phyloP scores from a whole-genome alignment of 2,113 vertebrate species.

The Cyprinodon brontotheroides region DNA sequence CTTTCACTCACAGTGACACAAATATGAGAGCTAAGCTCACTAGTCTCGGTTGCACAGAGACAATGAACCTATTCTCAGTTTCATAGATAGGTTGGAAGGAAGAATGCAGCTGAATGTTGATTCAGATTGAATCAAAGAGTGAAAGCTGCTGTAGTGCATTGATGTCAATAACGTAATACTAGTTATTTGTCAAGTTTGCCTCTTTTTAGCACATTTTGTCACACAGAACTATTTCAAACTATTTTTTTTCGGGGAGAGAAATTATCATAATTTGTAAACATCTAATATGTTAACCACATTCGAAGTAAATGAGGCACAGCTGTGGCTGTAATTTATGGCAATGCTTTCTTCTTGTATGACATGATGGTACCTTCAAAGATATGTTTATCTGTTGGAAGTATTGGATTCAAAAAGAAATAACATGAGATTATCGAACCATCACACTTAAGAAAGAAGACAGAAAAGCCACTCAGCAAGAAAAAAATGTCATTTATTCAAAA shows the following conservation, averaged over 20 bases:
- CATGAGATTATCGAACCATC: neutral
- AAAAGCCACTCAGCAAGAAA: no score
- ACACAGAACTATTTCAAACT: no score
- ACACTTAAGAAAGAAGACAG: neutral
- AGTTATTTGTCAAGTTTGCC: no score
- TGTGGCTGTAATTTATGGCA: no score
- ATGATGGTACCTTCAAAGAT: neutral
- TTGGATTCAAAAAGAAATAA: neutral
- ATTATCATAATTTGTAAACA: no score
- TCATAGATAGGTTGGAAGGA: constrained; percentile 19
- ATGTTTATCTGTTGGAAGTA: neutral
- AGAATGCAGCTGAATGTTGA: constrained; percentile 8
- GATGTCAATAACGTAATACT: no score
- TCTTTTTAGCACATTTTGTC: no score
- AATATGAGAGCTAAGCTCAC: constrained; percentile 44
- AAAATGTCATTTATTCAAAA: no score
- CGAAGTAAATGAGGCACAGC: neutral
- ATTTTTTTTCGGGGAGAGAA: no score
- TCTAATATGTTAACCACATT: neutral
- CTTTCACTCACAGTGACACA: constrained; percentile 23
- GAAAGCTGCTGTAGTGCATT: no score
- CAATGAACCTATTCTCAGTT: constrained; percentile 18
- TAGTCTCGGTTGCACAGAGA: constrained; percentile 16
- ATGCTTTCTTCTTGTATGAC: neutral
- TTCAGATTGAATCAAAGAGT: constrained; percentile 18